Evolutionary conservation across 1,140 invertebrate species (phyloP).

Genomic region (Leptestheria dahalacensis): DNA sequence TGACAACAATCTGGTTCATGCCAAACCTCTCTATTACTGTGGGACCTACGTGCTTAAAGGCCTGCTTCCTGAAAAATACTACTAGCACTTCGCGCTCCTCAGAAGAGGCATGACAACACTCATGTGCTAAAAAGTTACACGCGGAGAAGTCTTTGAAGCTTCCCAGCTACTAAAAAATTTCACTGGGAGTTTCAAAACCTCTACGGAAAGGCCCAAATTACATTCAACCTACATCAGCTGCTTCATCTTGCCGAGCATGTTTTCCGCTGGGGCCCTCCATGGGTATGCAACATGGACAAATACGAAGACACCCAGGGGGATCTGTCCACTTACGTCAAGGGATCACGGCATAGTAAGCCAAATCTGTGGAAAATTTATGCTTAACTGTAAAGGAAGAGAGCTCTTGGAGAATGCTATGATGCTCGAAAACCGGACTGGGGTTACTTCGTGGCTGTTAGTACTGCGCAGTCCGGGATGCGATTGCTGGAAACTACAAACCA

Average conservation of each 20-base stretch:
- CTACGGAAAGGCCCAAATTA: not conserved
- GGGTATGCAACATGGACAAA: not conserved
- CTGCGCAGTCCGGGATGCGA: too few relatives aligned
- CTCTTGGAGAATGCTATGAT: too few relatives aligned
- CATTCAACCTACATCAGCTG: not conserved
- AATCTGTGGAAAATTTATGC: not conserved
- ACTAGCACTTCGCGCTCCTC: not conserved
- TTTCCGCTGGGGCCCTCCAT: not conserved
- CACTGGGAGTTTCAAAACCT: not conserved
- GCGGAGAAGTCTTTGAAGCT: not conserved
- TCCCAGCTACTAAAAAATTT: not conserved
- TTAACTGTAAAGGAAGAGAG: too few relatives aligned
- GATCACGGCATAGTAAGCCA: not conserved
- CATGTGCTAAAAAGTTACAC: not conserved
- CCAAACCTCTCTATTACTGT: not conserved
- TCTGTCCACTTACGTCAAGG: not conserved
- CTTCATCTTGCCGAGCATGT: not conserved
- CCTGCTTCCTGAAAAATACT: not conserved
- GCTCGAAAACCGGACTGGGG: too few relatives aligned
- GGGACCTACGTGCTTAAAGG: not conserved
- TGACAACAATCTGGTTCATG: not conserved
- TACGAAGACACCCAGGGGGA: not conserved
- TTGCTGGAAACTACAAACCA: too few relatives aligned
- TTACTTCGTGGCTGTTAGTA: too few relatives aligned
- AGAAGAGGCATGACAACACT: not conserved